Base-by-base conservation (phyloP, 2,113 vertebrate genomes). In the Corydoras maculifer region DNA sequence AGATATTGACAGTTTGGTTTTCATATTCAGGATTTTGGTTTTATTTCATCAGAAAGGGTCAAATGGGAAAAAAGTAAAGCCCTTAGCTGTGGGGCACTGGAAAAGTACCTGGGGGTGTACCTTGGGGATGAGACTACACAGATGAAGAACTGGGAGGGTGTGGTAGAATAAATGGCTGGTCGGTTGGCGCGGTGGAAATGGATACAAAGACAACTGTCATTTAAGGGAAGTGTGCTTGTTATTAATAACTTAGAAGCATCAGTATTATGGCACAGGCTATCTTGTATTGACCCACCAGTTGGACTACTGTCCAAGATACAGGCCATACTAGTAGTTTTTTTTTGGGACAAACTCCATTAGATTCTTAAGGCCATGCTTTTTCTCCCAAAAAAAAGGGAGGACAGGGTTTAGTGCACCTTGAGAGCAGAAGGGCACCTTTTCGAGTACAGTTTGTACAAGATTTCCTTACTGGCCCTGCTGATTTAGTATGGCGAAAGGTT, bases 211-310 rank as follows among this genome's bases (percentile, higher is more conserved):
- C 10, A 59, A 48, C 48, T 65, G 53, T 73, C 71, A 14, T 59
- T 58, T 29, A 73, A 54, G n/a, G 62, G 54, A 14, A 54, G 62
- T 15, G 18, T 58, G 10, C 12, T 73, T 5, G 14, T 73, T 12
- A 49, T 66, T 12, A 73, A 59, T 29, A 65, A 73, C 10, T 29
- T 73, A 8, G 54, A 60, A 5, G 9, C 71, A 0, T 73, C 59
- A 3, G 7, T 5, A 0, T 35, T 58, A 4, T 73, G 53, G 13
- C 54, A 57, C 14, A 14, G 54, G 13, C 14, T 14, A 14, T 57
- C 54, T 14, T 57, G 54, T 57, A 14, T 57, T 3, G 54, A 57
- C 31, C 12, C 4, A 8, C 9, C 3, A 9, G 10, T 29, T 54
- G 50, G 35, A 9, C 29, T 62, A 6, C 2, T 32, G 13, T 35